These are phyloP conservation scores for Bacillus rossius DNA, from an alignment of 1,140 invertebrate genomes.

Conservation along the genomic window DNA sequence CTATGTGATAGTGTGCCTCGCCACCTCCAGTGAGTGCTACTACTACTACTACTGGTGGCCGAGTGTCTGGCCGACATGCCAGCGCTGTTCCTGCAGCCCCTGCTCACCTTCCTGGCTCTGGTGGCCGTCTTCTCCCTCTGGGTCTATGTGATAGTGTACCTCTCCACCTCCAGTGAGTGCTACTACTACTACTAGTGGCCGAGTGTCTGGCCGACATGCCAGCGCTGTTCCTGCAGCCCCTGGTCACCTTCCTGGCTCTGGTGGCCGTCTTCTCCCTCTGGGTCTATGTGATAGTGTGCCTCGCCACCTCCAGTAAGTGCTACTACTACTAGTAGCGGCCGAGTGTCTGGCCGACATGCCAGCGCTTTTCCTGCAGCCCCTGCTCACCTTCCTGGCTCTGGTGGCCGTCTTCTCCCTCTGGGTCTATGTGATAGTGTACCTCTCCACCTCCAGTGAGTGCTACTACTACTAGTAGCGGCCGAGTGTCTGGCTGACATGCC, in stretches of 20 bases:
- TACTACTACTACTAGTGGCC: too few relatives aligned
- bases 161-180: slow-evolving; percentile 66
- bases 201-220: slow-evolving; percentile 79
- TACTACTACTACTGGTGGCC: too few relatives aligned
- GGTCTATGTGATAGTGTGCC: slow-evolving; percentile 67
- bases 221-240: slow-evolving; percentile 78
- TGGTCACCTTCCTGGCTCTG: slow-evolving; percentile 77
- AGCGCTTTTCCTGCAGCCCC: slow-evolving; percentile 78
- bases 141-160: slow-evolving; percentile 67
- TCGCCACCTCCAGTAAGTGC: slow-evolving; percentile 66
- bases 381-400: slow-evolving; percentile 77
- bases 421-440: slow-evolving; percentile 67
- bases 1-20: slow-evolving; percentile 62
- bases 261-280: slow-evolving; percentile 79
- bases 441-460: slow-evolving; percentile 66
- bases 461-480: too few relatives aligned
- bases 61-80: slow-evolving; percentile 79
- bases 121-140: slow-evolving; percentile 79
- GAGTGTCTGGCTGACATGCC: slow-evolving; percentile 79
- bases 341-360: slow-evolving; percentile 79
- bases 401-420: slow-evolving; percentile 79
- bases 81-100: slow-evolving; percentile 78
- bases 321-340: too few relatives aligned
- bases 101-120: slow-evolving; percentile 77
- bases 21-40: slow-evolving; percentile 66